A percentile compares a stretch with the other conserved stretches of the same genome.
Conservation (phyloP, 1,140 invertebrate species). For the Drosophila ironensis region DNA sequence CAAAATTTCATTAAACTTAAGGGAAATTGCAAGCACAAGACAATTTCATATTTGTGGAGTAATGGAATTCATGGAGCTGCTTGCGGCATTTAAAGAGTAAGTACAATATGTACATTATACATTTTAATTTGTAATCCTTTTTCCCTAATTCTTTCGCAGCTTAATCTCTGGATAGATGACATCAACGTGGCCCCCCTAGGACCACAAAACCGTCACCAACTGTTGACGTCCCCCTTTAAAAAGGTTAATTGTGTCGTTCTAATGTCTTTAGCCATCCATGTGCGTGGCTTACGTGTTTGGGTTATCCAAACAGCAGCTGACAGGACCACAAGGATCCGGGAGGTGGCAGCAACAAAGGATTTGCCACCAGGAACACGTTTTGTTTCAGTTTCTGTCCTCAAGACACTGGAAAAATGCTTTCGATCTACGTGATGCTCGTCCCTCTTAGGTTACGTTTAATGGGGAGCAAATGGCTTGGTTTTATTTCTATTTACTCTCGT, state of each 20-base stretch:
- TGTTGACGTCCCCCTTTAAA: constrained; percentile 41
- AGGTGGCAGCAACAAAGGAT: constrained; percentile 3
- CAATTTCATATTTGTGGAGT: too few relatives aligned
- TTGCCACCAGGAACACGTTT: constrained; percentile 36
- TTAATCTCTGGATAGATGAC: neutral
- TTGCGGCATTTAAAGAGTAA: too few relatives aligned
- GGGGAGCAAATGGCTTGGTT: constrained; percentile 35
- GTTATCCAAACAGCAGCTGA: constrained; percentile 8
- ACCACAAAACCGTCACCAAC: constrained; percentile 16
- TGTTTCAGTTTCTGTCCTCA: constrained; percentile 41
- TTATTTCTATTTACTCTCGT: constrained; percentile 33
- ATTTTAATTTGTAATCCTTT: neutral
- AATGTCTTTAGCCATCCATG: constrained; percentile 45
- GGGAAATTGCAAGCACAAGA: too few relatives aligned
- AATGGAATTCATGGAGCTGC: too few relatives aligned
- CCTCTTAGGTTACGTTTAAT: constrained; percentile 24
- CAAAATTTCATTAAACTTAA: too few relatives aligned
- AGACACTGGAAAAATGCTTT: constrained; percentile 29
- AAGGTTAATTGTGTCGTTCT: constrained; percentile 51
- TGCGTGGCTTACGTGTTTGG: constrained; percentile 46
- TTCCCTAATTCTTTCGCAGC: neutral
- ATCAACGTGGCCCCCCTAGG: neutral
- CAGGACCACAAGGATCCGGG: neutral
- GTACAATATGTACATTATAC: too few relatives aligned
- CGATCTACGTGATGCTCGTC: constrained; percentile 40